Base-by-base conservation (phyloP, 1,140 invertebrate species). In the Lordiphosa collinella region DNA sequence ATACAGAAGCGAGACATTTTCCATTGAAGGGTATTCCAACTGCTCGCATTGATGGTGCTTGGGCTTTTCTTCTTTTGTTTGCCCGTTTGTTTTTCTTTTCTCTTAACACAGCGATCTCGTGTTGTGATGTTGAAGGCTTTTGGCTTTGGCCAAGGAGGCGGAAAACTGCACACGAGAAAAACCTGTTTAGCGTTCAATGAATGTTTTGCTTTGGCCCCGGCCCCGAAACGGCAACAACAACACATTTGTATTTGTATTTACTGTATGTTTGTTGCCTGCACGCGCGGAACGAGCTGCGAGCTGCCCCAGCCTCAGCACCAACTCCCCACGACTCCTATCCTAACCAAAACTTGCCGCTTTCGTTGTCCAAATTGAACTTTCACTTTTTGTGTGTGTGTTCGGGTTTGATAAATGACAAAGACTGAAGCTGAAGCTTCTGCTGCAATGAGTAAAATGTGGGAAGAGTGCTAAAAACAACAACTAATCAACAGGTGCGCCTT, bases 101-200 rank as follows among this genome's bases (percentile, higher is more conserved):
- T 25, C 41, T 12, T 37, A 44, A 25, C 22, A 25, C 3, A 9
- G 12, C 22, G 18, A 29, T 44, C 29, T 43, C n/a, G 4, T 44
- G 22, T 29, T 18, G 9, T 40, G n/a, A n/a, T n/a, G 18, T 13
- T 40, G 14, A 4, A 18, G 18, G 18, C 18, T 40, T 40, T 18
- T 22, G 12, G 16, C 22, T 41, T 25, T 41, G 46, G 66, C 55
- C 58, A 72, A 82, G 76, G 76, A 80, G 76, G 78, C 78, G 76
- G 78, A 82, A 82, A 82, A 82, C 52, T 74, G 78, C 62, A 69
- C 76, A 82, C 78, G 78, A 82, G 76, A 82, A 82, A 82, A 82
- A 82, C 76, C 78, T 76, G 76, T 82, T 82, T 82, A 76, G 71
- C 78, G 76, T 82, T 84, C 76, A 82, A 82, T 82, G 76, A 71